These are phyloP conservation scores for Lophotriccus pileatus DNA, from an alignment of 2,797 vertebrate genomes.

Conservation along the genomic window DNA sequence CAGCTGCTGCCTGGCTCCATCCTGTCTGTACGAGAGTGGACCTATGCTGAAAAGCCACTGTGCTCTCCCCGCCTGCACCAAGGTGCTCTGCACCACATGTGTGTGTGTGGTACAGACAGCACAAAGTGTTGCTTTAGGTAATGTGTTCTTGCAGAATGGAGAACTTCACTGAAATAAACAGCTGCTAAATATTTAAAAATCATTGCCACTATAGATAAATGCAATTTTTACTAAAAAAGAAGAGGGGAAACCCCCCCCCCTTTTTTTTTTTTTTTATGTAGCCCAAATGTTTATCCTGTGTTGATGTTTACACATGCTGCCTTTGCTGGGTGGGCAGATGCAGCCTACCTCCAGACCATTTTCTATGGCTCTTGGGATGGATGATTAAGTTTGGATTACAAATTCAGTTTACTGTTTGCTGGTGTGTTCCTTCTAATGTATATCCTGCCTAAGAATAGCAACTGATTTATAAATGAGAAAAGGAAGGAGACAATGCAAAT, in stretches of 20 bases:
- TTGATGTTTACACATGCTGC: fast-evolving
- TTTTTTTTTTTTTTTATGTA: neutral
- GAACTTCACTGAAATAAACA: neutral
- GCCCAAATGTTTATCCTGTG: fast-evolving
- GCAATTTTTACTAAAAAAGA: neutral
- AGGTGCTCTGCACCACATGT: fast-evolving
- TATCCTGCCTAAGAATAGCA: neutral
- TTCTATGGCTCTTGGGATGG: neutral
- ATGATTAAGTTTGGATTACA: neutral
- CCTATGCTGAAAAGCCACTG: neutral
- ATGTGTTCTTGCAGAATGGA: neutral
- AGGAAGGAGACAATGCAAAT: neutral
- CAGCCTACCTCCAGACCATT: neutral
- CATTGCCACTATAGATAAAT: neutral
- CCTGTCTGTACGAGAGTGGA: neutral
- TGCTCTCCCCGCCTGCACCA: neutral
- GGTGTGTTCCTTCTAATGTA: neutral
- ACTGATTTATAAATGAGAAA: neutral
- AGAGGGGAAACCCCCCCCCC: no score
- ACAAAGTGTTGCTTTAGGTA: neutral
- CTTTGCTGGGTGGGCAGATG: fast-evolving
- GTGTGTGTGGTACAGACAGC: neutral
- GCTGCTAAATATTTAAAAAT: neutral
- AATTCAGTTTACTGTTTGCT: neutral
- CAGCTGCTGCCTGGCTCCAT: neutral